Evolutionary conservation across 2,888 invertebrate species (phyloP).

Genomic region (Gerris lacustris): DNA sequence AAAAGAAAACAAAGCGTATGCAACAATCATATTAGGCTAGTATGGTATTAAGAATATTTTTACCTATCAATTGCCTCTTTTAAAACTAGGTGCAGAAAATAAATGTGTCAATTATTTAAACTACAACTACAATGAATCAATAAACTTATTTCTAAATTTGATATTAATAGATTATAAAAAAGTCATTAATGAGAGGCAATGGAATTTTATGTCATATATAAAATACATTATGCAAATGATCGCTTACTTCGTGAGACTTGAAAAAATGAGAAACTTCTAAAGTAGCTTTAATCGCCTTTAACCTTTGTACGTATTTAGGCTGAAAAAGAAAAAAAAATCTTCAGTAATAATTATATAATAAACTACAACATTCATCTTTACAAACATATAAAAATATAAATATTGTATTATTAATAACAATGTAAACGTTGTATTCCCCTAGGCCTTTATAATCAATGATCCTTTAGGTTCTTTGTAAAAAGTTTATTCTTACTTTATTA

Average conservation of each 20-base stretch:
- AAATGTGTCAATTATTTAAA: neutral
- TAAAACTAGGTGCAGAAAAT: too few species aligned
- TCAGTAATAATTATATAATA: too few species aligned
- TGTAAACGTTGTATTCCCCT: too few species aligned
- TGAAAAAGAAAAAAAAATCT: conserved; percentile 42
- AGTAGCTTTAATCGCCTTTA: conserved; percentile 71
- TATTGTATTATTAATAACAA: too few species aligned
- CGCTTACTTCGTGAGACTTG: conserved; percentile 62
- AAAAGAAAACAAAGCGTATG: conserved; percentile 21
- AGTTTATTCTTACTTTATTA: too few species aligned
- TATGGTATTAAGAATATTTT: neutral
- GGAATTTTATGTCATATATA: too few species aligned
- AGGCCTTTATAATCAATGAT: too few species aligned
- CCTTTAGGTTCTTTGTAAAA: too few species aligned
- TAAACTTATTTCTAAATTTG: conserved; percentile 6
- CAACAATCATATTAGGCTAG: neutral
- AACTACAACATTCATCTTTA: too few species aligned
- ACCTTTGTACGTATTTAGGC: conserved; percentile 70
- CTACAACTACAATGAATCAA: neutral
- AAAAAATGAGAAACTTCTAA: conserved; percentile 82
- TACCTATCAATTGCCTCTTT: neutral
- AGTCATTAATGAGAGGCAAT: neutral
- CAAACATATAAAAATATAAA: too few species aligned
- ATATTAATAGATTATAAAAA: neutral
- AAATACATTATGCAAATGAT: too few species aligned